Percentiles rank a stretch among this genome's conserved stretches.
These are phyloP conservation scores for Charina bottae DNA, from an alignment of 2,113 vertebrate species.

Conservation along the genomic window DNA sequence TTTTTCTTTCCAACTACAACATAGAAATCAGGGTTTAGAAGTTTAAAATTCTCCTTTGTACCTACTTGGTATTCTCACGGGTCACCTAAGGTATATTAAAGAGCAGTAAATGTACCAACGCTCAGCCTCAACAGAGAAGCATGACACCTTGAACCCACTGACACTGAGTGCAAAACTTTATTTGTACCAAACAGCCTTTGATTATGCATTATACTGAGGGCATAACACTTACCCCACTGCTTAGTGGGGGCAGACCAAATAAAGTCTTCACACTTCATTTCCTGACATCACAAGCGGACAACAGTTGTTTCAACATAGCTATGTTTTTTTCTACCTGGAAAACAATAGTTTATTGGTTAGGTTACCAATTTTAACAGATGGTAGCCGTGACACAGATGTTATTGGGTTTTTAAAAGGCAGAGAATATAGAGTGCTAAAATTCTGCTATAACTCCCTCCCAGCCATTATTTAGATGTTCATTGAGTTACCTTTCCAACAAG, in stretches of 20 bases:
- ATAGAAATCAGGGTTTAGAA: neutral
- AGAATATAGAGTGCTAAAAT: neutral
- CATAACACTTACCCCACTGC: neutral
- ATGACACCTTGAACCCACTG: neutral
- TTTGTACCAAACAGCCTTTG: neutral
- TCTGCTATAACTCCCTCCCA: neutral
- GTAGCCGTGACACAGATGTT: neutral
- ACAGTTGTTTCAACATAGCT: neutral
- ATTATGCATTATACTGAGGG: neutral
- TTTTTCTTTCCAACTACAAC: neutral
- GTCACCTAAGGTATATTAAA: neutral
- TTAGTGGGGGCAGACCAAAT: neutral
- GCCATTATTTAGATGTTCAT: neutral
- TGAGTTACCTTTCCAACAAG: neutral
- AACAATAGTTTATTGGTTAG: constrained; percentile 2
- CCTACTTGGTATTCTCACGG: neutral
- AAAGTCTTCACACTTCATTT: neutral
- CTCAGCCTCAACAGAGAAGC: neutral
- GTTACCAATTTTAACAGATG: constrained; percentile 5
- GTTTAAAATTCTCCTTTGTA: neutral
- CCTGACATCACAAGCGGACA: neutral
- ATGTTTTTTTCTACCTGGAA: neutral
- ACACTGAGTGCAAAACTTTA: neutral
- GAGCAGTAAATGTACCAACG: neutral
- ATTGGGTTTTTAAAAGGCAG: neutral